Evolutionary conservation across 2,797 vertebrate genomes (phyloP).

Genomic region (Tiaroga cobitis): DNA sequence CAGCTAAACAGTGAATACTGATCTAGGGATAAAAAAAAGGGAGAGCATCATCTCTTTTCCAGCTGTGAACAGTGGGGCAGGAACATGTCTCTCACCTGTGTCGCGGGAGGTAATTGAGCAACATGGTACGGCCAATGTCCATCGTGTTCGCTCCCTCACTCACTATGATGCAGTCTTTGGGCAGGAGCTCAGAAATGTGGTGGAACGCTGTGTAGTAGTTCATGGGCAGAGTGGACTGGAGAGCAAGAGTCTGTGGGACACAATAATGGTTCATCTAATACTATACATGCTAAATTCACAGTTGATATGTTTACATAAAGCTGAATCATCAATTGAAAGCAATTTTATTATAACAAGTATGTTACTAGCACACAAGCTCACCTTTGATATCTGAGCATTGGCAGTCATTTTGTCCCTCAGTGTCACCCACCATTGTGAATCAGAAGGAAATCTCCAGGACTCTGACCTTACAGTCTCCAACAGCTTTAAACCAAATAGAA

Average conservation of each 20-base stretch:
- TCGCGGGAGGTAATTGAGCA: conserved; percentile 88
- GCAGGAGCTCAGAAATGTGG: conserved; percentile 85
- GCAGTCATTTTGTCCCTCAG: conserved; percentile 83
- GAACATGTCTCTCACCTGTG: conserved; percentile 78
- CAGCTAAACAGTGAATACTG: background rate
- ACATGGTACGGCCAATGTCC: conserved; percentile 94
- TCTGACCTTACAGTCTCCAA: conserved; percentile 67
- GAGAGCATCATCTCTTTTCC: background rate
- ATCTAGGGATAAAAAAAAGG: background rate
- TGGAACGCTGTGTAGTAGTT: conserved; percentile 96
- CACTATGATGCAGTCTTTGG: conserved; percentile 89
- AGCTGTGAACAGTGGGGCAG: background rate
- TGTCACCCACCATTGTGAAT: conserved; percentile 87
- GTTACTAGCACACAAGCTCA: conserved; percentile 55
- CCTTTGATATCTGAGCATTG: conserved; percentile 87
- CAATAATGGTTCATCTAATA: conserved; percentile 1
- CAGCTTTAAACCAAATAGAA: conserved; percentile 75
- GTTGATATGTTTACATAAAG: background rate
- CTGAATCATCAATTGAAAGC: background rate
- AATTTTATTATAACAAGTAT: background rate
- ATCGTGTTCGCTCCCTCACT: conserved; percentile 98
- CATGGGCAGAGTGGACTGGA: conserved; percentile 83
- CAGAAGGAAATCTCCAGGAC: conserved; percentile 81
- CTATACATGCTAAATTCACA: background rate
- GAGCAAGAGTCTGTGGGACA: conserved; percentile 79